phyloP scores from a whole-genome alignment of 2,113 vertebrate genomes.

The Tragelaphus buxtoni region DNA sequence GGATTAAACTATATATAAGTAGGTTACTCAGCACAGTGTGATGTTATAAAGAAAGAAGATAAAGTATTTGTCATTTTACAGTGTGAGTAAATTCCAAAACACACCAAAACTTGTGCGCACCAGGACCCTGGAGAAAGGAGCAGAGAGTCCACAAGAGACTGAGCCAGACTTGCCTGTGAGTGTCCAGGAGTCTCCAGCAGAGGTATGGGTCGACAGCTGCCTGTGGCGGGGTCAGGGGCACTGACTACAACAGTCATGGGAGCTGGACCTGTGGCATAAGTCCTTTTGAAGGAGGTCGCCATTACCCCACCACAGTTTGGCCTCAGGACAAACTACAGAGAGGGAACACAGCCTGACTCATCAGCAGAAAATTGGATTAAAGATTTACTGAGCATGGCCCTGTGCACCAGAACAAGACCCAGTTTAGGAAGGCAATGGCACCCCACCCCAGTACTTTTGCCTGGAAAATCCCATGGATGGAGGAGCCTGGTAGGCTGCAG shows the following conservation, averaged over 20 bases:
- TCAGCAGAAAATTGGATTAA: neutral
- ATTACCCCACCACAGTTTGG: neutral
- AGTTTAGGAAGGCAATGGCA: neutral
- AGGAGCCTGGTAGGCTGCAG: no score
- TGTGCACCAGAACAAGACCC: neutral
- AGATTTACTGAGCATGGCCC: neutral
- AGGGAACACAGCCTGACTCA: neutral
- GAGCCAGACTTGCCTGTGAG: neutral
- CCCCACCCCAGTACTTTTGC: no score
- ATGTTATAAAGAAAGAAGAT: neutral
- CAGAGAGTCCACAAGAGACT: neutral
- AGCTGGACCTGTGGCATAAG: neutral
- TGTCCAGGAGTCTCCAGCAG: neutral
- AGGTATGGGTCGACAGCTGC: neutral
- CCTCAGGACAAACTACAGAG: neutral
- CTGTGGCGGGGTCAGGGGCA: neutral
- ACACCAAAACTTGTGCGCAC: neutral
- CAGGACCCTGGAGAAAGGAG: neutral
- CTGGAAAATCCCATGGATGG: no score
- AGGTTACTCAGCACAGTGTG: neutral
- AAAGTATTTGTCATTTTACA: constrained; percentile 7
- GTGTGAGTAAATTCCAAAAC: neutral
- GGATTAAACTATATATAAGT: neutral
- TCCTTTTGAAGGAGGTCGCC: neutral
- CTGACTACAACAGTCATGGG: neutral